Base-by-base conservation (phyloP, 2,113 vertebrate genomes). In the Bambusicola thoracicus region DNA sequence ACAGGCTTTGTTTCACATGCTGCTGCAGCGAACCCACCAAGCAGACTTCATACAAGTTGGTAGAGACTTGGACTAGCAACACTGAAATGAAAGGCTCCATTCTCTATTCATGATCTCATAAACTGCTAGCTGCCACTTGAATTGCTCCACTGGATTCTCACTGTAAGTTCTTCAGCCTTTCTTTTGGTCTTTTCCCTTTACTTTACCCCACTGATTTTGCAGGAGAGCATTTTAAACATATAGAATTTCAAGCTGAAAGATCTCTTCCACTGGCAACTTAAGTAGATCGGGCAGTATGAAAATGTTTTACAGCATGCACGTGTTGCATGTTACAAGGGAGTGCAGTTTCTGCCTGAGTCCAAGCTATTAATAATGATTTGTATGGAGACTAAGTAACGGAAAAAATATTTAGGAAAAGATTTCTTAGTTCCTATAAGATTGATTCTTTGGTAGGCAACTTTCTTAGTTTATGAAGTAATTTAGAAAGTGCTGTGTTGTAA, bases 321-420 rank as follows among this genome's bases (percentile, higher is more conserved):
- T 34, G 22, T 68, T 81, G 65, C 0, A 0, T 77, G n/a, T 66
- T 62, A 38, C 19, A 24, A 59, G 56, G 29, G 55, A 79, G n/a
- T 38, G 27, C 3, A 48, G 53, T 55, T 43, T 56, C 67, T 48
- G 25, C 30, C 51, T 34, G 38, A 86, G 58, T 19, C 72, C 83
- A 38, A 81, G 72, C 25, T 72, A 69, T 90, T 82, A 75, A 70
- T 76, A 61, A 84, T 90, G 82, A 80, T 89, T 93, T 93, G 87
- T 88, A 69, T 63, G 74, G 49, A 83, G 36, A 78, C 72, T 48
- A 55, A 87, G 58, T 68, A 81, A 87, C 25, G 85, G 43, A 77
- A 86, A 70, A 94, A 93, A 94, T 89, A 92, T 95, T 94, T 93
- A 90, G 72, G 56, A 81, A 92, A 87, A 70, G 44, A 67, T 79